phyloP scores from a whole-genome alignment of 1,140 invertebrate species.

The Reticulitermes speratus region DNA sequence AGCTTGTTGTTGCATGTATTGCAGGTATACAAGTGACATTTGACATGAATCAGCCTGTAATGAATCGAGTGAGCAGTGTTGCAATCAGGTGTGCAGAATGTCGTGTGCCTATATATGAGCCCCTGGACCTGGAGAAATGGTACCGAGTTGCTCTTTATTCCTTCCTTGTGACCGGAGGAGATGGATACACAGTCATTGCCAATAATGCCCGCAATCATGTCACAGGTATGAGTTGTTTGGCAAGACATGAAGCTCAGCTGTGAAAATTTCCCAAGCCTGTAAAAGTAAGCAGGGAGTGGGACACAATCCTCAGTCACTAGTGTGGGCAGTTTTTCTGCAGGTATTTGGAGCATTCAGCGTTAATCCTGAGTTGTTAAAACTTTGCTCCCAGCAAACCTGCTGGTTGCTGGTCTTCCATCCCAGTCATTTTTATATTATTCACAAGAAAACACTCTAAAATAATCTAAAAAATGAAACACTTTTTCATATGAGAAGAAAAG shows the following conservation, averaged over 20 bases:
- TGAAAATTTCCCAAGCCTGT: neutral
- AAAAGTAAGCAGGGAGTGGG: neutral
- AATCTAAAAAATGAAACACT: too few species aligned
- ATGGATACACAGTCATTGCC: conserved; percentile 50
- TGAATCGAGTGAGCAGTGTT: conserved; percentile 57
- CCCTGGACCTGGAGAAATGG: conserved; percentile 49
- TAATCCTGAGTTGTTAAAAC: too few species aligned
- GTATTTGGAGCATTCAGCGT: too few species aligned
- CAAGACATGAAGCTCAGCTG: neutral
- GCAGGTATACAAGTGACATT: conserved; percentile 52
- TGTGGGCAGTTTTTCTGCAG: too few species aligned
- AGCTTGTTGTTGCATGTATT: neutral
- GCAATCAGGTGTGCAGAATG: conserved; percentile 63
- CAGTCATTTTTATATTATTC: too few species aligned
- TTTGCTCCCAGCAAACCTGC: too few species aligned
- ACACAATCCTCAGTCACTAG: too few species aligned
- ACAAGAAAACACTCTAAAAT: too few species aligned
- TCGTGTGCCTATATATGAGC: conserved; percentile 59
- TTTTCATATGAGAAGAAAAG: too few species aligned
- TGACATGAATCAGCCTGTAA: conserved; percentile 53
- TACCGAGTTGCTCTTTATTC: conserved; percentile 63
- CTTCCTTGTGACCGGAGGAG: conserved; percentile 67
- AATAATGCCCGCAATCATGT: conserved; percentile 39
- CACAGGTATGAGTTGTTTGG: conserved; percentile 32
- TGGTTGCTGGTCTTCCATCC: too few species aligned